phyloP scores from a whole-genome alignment of 2,888 invertebrate species.

The Asteroscopus sphinx region DNA sequence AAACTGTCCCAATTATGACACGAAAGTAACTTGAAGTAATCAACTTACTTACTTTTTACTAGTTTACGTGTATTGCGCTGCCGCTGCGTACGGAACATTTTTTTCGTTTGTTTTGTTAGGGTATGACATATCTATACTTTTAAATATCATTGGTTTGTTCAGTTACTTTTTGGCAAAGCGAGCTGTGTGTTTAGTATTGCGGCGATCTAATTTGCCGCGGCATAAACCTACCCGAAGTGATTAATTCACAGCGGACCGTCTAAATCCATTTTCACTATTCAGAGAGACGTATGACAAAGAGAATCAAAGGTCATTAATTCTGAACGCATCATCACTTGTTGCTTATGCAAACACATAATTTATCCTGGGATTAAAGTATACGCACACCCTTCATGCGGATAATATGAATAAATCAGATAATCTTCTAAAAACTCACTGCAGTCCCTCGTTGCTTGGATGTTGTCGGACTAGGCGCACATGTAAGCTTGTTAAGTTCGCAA shows the following conservation, averaged over 20 bases:
- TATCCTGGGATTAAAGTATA: slow-evolving; percentile 36
- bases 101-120: no score
- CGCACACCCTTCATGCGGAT: slow-evolving; percentile 15
- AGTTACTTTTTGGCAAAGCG: slow-evolving; percentile 63
- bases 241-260: slow-evolving; percentile 55
- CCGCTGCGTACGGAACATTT: no score
- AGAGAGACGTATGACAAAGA: slow-evolving; percentile 36
- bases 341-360: slow-evolving; percentile 52
- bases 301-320: slow-evolving; percentile 40
- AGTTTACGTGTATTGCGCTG: no score
- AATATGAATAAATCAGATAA: slow-evolving; percentile 66
- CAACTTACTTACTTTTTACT: no score
- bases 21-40: no score
- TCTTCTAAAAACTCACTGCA: slow-evolving; percentile 64
- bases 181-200: slow-evolving; percentile 57
- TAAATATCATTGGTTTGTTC: slow-evolving; percentile 62
- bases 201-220: slow-evolving; percentile 56
- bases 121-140: no score
- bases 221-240: slow-evolving; percentile 53
- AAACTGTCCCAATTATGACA: no score
- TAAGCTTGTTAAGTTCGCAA: slow-evolving; percentile 79
- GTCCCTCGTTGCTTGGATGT: slow-evolving; percentile 61
- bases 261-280: slow-evolving; percentile 51
- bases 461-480: slow-evolving; percentile 73
- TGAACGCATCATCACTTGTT: slow-evolving; percentile 44